These are phyloP conservation scores for Otolemur garnettii DNA, from an alignment of 2,113 vertebrate species.

Conservation along the genomic window DNA sequence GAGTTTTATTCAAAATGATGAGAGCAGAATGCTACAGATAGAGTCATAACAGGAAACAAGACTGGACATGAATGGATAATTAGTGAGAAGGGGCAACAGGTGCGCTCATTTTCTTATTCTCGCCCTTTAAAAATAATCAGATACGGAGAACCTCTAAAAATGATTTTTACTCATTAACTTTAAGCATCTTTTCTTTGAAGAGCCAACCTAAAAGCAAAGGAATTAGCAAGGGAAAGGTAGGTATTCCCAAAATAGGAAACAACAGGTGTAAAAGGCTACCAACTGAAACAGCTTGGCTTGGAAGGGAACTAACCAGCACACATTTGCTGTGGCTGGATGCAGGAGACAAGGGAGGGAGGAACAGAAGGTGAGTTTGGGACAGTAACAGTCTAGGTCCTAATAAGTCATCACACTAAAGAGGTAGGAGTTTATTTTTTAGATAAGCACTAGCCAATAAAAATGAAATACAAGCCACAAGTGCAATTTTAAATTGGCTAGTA, in stretches of 20 bases:
- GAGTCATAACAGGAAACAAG: not conserved
- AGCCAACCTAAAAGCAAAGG: not conserved
- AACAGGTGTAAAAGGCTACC: not conserved
- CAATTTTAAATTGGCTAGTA: not conserved
- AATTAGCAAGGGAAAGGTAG: not conserved
- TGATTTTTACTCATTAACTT: not conserved
- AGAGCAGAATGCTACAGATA: not conserved
- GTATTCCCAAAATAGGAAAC: not conserved
- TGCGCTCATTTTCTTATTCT: not conserved
- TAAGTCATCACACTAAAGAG: not conserved
- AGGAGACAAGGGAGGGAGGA: not conserved
- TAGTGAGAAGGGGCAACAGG: not conserved
- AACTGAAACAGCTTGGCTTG: not conserved
- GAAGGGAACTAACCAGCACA: not conserved
- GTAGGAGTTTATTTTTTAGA: not conserved
- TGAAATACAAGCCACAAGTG: not conserved
- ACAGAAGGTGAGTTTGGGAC: not conserved
- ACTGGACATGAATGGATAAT: not conserved
- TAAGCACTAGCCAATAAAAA: not conserved
- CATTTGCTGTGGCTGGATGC: not conserved
- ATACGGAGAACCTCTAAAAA: not conserved
- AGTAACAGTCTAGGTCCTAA: not conserved
- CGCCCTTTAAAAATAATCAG: not conserved
- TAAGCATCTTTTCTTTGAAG: not conserved
- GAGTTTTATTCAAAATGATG: not conserved